Evolutionary conservation across 2,797 vertebrate genomes (phyloP).

Genomic region (Pelochelys cantorii): DNA sequence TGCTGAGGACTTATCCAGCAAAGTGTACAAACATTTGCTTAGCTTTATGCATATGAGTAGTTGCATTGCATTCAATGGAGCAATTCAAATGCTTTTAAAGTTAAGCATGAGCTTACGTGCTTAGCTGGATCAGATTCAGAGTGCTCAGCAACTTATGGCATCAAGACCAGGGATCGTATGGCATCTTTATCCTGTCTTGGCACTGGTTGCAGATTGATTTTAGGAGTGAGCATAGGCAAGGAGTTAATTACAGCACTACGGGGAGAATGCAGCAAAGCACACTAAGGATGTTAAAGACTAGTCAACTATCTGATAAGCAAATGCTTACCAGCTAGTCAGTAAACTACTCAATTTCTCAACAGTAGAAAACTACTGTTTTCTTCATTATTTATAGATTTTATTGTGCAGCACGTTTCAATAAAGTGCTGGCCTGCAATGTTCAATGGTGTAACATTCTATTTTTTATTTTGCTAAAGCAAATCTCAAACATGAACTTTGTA

Average conservation of each 20-base stretch:
- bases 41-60: not conserved
- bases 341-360: no score
- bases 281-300: no score
- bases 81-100: not conserved
- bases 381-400: not conserved
- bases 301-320: no score
- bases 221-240: not conserved
- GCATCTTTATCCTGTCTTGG: not conserved
- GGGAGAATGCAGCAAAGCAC: not conserved
- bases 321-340: no score
- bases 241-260: not conserved
- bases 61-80: accelerated
- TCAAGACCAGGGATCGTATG: not conserved
- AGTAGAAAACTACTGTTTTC: no score
- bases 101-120: not conserved
- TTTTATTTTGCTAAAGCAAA: not conserved
- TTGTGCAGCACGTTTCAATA: not conserved
- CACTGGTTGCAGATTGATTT: not conserved
- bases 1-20: not conserved
- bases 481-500: not conserved
- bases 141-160: not conserved
- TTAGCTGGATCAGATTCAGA: not conserved
- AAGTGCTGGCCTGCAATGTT: not conserved
- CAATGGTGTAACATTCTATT: not conserved
- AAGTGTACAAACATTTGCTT: not conserved